These are phyloP conservation scores for Heliornis fulica DNA, from an alignment of 2,113 vertebrate genomes.

Conservation along the genomic window DNA sequence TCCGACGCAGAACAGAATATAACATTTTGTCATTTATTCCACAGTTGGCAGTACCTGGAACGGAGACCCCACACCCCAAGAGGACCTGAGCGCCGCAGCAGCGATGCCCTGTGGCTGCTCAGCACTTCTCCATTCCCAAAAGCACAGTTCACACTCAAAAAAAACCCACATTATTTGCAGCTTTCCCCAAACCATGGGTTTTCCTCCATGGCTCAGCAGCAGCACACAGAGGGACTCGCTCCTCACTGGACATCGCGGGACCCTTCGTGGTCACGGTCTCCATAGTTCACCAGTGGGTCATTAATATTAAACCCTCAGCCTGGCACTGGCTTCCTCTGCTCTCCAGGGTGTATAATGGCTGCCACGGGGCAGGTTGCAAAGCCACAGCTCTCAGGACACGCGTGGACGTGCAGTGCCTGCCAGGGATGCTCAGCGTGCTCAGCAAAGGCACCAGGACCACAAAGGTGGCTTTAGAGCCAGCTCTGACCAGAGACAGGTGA, in stretches of 20 bases:
- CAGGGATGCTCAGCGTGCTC: neutral
- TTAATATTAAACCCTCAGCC: neutral
- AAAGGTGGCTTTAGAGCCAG: neutral
- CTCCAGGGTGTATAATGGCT: rapidly evolving
- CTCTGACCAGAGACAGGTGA: neutral
- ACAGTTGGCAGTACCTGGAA: neutral
- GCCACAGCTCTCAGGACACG: neutral
- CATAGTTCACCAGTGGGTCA: rapidly evolving
- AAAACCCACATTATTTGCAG: neutral
- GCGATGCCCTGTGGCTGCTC: too few relatives aligned
- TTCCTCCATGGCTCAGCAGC: neutral
- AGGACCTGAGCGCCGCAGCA: neutral
- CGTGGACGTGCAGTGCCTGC: neutral
- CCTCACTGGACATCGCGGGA: rapidly evolving
- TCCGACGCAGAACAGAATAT: neutral
- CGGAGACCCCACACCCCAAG: neutral
- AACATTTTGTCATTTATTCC: neutral
- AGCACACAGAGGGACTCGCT: rapidly evolving
- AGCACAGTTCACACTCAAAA: neutral
- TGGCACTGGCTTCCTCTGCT: neutral
- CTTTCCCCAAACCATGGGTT: rapidly evolving
- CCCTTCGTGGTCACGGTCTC: neutral
- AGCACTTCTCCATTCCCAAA: neutral
- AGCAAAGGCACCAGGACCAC: neutral
- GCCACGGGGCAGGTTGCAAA: rapidly evolving